Conservation (phyloP, 2,113 vertebrate species). For the Triplophysa rosa region DNA sequence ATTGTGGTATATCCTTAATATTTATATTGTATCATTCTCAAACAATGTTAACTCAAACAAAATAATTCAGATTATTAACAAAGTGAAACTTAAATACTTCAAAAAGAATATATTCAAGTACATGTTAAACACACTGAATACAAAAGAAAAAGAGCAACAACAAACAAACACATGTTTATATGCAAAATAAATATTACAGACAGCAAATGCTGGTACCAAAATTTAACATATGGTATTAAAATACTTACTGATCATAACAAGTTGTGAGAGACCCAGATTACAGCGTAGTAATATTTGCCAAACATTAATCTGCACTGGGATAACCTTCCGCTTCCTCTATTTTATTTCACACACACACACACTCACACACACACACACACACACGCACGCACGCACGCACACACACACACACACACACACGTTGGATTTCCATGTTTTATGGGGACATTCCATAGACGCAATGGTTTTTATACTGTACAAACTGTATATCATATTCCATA, state of each 20-base stretch:
- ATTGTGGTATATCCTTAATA: too few species aligned
- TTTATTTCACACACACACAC: constrained; percentile 38
- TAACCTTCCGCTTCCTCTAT: constrained; percentile 25
- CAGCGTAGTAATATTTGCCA: constrained; percentile 36
- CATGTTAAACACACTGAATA: neutral
- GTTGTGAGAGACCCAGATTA: neutral
- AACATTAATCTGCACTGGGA: neutral
- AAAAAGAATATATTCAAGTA: too few species aligned
- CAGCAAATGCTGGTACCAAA: neutral
- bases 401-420: constrained; percentile 23
- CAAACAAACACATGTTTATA: neutral
- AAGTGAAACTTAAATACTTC: too few species aligned
- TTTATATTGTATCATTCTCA: too few species aligned
- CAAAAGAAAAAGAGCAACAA: neutral
- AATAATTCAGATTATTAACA: too few species aligned
- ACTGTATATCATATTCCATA: too few species aligned
- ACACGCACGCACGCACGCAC: too few species aligned
- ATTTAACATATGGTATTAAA: neutral
- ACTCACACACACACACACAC: too few species aligned
- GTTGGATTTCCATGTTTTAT: too few species aligned
- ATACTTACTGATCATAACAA: neutral
- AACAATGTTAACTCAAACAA: too few species aligned
- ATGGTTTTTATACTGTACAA: too few species aligned
- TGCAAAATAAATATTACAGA: neutral
- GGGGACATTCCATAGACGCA: too few species aligned